Conservation (phyloP, 2,888 invertebrate genomes). For the Strigamia transsilvanica region DNA sequence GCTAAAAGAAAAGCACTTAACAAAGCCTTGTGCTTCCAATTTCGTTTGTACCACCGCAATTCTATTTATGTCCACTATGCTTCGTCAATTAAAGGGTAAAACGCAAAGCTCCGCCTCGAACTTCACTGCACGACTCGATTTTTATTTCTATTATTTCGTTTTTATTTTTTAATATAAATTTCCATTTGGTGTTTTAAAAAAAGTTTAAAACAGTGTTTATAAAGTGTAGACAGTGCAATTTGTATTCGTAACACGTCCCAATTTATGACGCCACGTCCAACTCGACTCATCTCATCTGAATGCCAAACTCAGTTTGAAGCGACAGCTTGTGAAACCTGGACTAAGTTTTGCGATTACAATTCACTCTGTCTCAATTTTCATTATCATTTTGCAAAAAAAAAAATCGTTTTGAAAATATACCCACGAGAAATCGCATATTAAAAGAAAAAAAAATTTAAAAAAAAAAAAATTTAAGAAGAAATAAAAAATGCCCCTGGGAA, state of each 20-base stretch:
- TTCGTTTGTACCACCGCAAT: background rate
- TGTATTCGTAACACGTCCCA: background rate
- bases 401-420: background rate
- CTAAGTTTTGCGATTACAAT: conserved; percentile 8
- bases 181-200: background rate
- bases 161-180: background rate
- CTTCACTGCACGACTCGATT: conserved; percentile 11
- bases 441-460: background rate
- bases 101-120: background rate
- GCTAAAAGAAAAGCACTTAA: conserved; percentile 2
- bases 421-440: background rate
- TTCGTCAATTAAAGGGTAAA: background rate
- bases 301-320: background rate
- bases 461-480: background rate
- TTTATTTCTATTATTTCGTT: background rate
- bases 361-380: background rate
- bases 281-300: conserved; percentile 3
- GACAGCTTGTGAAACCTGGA: conserved; percentile 1
- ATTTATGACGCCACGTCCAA: background rate
- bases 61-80: background rate
- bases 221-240: background rate
- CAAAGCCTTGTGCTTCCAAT: background rate
- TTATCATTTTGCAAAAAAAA: background rate
- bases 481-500: background rate
- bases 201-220: background rate